These are phyloP conservation scores for Regulus satrapa DNA, from an alignment of 2,113 vertebrate genomes.

Conservation along the genomic window DNA sequence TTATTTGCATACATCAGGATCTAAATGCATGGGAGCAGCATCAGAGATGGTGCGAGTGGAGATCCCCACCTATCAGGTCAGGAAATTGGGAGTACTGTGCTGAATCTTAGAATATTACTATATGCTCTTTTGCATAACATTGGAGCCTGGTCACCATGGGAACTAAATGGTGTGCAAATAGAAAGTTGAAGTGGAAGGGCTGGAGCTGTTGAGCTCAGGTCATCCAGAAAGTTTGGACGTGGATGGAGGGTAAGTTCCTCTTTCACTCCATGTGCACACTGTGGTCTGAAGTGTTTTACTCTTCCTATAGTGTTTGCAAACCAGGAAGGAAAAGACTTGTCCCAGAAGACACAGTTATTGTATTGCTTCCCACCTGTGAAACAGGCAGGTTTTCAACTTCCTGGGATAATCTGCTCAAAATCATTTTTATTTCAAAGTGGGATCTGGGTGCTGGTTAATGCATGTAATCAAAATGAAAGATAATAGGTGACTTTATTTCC, in stretches of 20 bases:
- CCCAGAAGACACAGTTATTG: background rate
- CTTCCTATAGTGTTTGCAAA: background rate
- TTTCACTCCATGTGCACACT: fast-evolving
- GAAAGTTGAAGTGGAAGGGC: background rate
- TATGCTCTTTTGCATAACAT: background rate
- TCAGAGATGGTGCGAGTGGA: background rate
- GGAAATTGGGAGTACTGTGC: background rate
- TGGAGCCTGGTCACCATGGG: background rate
- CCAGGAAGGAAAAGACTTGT: background rate
- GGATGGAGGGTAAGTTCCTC: background rate
- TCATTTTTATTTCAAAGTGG: background rate
- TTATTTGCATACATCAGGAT: background rate
- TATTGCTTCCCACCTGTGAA: background rate
- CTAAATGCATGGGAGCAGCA: background rate
- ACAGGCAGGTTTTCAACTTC: background rate
- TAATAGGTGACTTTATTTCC: background rate
- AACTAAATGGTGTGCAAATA: background rate
- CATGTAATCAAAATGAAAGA: background rate
- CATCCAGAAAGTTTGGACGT: background rate
- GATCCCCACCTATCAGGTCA: background rate
- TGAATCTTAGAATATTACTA: background rate
- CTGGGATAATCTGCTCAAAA: background rate
- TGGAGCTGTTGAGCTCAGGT: background rate
- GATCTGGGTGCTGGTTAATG: background rate
- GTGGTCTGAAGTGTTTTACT: background rate